Conservation (phyloP, 2,888 invertebrate species). For the Mesorhabditis sp. region DNA sequence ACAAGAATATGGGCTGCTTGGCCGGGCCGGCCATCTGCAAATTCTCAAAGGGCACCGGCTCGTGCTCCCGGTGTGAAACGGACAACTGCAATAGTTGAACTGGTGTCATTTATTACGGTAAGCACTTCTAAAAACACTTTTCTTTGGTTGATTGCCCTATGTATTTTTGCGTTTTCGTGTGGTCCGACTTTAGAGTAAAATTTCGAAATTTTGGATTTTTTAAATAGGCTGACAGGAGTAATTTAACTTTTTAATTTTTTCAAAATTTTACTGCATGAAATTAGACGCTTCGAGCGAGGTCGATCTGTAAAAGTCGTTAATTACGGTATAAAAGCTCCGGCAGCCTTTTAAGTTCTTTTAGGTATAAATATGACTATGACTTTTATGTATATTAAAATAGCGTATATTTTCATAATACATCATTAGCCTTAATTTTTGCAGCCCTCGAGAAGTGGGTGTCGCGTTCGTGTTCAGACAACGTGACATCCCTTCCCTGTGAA, state of each 20-base stretch:
- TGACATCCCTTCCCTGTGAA: neutral
- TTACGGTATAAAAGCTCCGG: too few species aligned
- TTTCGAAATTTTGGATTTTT: too few species aligned
- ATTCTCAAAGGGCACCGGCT: constrained; percentile 45
- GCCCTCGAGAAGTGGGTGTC: neutral
- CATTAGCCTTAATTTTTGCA: neutral
- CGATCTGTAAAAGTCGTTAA: too few species aligned
- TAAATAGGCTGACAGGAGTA: too few species aligned
- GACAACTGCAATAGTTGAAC: constrained; percentile 43
- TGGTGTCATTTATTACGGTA: neutral
- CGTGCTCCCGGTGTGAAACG: constrained; percentile 42
- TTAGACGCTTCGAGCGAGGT: too few species aligned
- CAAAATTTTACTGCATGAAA: too few species aligned
- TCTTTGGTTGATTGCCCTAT: neutral
- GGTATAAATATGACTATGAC: too few species aligned
- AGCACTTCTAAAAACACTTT: neutral
- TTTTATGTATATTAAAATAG: too few species aligned
- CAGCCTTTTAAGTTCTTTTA: too few species aligned
- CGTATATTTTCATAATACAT: too few species aligned
- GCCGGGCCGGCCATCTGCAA: constrained; percentile 52
- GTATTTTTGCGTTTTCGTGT: neutral
- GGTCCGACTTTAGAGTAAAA: neutral
- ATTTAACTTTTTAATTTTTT: too few species aligned
- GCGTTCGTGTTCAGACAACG: neutral
- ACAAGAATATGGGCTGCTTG: constrained; percentile 43